Evolutionary conservation across 2,888 invertebrate species (phyloP).

Genomic region (Andrena camellia): DNA sequence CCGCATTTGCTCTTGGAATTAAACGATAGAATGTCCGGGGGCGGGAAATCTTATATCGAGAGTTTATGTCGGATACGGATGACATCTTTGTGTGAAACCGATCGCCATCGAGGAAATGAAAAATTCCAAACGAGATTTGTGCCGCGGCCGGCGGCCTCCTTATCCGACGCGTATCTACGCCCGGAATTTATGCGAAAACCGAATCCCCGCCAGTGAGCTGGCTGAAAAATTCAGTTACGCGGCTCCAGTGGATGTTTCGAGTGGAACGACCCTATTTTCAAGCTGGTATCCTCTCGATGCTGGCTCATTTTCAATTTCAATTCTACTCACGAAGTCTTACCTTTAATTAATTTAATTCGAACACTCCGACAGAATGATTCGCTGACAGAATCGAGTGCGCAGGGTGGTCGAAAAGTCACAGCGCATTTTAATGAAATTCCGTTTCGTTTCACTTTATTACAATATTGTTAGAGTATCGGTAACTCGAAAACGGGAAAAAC

Average conservation of each 20-base stretch:
- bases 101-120: conserved; percentile 79
- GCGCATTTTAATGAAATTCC: too few relatives aligned
- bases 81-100: conserved; percentile 70
- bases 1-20: conserved; percentile 16
- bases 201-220: conserved; percentile 54
- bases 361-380: not conserved
- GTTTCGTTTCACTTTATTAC: not conserved
- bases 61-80: conserved; percentile 54
- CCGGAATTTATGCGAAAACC: conserved; percentile 72
- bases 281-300: not conserved
- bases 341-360: not conserved
- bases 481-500: not conserved
- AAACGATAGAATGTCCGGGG: conserved; percentile 21
- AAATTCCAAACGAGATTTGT: conserved; percentile 80
- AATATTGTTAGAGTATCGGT: not conserved
- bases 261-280: conserved; percentile 22
- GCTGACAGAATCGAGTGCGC: too few relatives aligned
- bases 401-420: too few relatives aligned
- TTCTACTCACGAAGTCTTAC: too few relatives aligned
- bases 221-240: conserved; percentile 67
- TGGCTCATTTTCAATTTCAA: not conserved
- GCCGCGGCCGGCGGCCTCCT: conserved; percentile 66
- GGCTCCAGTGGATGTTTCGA: conserved; percentile 9
- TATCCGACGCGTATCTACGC: conserved; percentile 70
- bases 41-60: conserved; percentile 48